phyloP scores from a whole-genome alignment of 2,113 vertebrate genomes.

The Scytalopus superciliaris region DNA sequence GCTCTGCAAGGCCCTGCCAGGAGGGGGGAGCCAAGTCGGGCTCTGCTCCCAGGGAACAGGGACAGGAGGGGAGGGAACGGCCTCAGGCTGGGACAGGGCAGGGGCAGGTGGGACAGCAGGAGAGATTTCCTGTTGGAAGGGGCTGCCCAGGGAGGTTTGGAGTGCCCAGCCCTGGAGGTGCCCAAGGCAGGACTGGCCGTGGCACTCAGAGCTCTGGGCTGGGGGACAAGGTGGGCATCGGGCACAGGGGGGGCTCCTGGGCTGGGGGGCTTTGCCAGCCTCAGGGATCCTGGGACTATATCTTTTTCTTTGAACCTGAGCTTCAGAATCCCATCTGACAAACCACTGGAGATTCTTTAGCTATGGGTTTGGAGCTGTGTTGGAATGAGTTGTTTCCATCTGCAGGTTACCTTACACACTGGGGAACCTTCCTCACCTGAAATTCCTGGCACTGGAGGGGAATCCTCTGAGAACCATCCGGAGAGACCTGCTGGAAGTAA shows the following conservation, averaged over 20 bases:
- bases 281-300: neutral
- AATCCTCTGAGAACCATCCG: slow-evolving; percentile 92
- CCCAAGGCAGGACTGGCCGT: rapidly evolving
- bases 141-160: neutral
- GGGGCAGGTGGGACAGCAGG: neutral
- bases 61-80: neutral
- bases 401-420: slow-evolving; percentile 87
- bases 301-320: neutral
- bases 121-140: no score
- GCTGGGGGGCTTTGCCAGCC: neutral
- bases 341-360: neutral
- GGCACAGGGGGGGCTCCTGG: neutral
- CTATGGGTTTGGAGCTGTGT: neutral
- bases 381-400: slow-evolving; percentile 5
- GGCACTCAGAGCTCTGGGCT: neutral
- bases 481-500: slow-evolving; percentile 89
- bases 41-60: neutral
- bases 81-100: neutral
- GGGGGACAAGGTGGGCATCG: rapidly evolving
- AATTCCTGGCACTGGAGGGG: slow-evolving; percentile 88
- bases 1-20: neutral
- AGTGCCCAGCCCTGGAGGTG: neutral
- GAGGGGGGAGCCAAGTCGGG: neutral
- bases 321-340: neutral
- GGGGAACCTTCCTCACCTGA: slow-evolving; percentile 86